Evolutionary conservation across 2,797 vertebrate genomes (phyloP), one percentile per base, ranked within the genome.

Genomic region (Yasuhikotakia modesta): DNA sequence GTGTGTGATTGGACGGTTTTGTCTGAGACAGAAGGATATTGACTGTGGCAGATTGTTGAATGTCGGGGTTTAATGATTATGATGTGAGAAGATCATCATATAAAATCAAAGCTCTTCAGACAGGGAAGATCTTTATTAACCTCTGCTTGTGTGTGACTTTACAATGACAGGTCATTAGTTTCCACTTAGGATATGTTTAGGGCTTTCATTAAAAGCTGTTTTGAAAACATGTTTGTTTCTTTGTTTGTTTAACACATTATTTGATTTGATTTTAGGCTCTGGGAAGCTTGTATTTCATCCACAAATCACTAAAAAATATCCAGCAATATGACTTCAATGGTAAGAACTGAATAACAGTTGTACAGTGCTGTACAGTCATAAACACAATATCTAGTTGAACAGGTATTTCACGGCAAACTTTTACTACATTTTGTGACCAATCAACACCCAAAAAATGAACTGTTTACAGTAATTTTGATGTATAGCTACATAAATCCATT

Each of bases 281-380:
- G 86, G 94, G 94, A 61, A 94, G 91, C 85, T 91, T 95, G 88
- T 95, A 95, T 87, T 95, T 94, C 87, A 93, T 95, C 84, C 93
- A 95, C 88, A 91, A 91, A 74, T 88, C 90, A 45, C 87, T 94
- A 87, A 87, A 90, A 82, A 89, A 90, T 84, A 87, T 94, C 86
- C 85, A 87, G 61, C 93, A 94, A 57, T 95, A 93, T 86, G 93
- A 95, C 85, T 95, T 95, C 83, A 89, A 88, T 77, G 91, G 94
- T 95, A 93, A 92, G 87, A 85, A 63, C 22, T 4, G 4, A 35
- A 63, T 32, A 22, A 13, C 3, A 60, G n/a, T n/a, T n/a, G n/a
- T n/a, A n/a, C n/a, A n/a, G 10, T 43, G 39, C 39, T 43, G 39
- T 43, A 43, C 8, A 55, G 13, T 22, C 12, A 22, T 10, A 55